Conservation (phyloP, 92 coral and sea anemone species). For the Epizoanthus ramosus region DNA sequence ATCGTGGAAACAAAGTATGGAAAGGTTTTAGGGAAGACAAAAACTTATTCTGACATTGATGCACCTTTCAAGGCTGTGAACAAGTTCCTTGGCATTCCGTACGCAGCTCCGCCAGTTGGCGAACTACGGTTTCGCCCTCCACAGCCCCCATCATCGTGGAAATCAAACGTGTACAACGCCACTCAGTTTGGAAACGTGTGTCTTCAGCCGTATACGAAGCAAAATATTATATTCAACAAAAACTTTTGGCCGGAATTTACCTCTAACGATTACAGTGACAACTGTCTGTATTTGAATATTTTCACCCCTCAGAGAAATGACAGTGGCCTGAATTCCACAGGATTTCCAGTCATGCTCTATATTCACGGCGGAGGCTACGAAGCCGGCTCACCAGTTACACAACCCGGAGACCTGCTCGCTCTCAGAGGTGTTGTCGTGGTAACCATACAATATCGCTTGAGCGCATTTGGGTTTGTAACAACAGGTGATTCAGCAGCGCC, state of each 20-base stretch:
- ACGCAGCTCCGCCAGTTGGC: slow-evolving; percentile 77
- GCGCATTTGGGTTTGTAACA: slow-evolving; percentile 59
- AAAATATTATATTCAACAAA: slow-evolving; percentile 39
- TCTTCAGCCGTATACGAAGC: slow-evolving; percentile 47
- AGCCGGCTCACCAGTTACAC: slow-evolving; percentile 33
- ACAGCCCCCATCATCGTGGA: slow-evolving; percentile 54
- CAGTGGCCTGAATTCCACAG: background rate
- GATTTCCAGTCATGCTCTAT: slow-evolving; percentile 65
- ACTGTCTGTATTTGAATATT: slow-evolving; percentile 60
- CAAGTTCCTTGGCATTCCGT: slow-evolving; percentile 85
- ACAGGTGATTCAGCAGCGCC: slow-evolving; percentile 62
- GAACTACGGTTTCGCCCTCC: slow-evolving; percentile 80
- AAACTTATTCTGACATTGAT: slow-evolving; percentile 46
- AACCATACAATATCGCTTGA: slow-evolving; percentile 61
- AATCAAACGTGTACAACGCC: slow-evolving; percentile 65
- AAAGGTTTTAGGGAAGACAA: slow-evolving; percentile 54
- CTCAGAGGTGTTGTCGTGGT: slow-evolving; percentile 60
- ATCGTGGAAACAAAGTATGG: slow-evolving; percentile 68
- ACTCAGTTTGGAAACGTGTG: slow-evolving; percentile 68
- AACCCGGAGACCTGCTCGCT: slow-evolving; percentile 53
- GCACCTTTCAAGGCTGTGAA: slow-evolving; percentile 61
- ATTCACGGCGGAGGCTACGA: slow-evolving; percentile 64
- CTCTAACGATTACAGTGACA: slow-evolving; percentile 72
- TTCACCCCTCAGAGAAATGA: slow-evolving; percentile 31
- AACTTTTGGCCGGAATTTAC: slow-evolving; percentile 60